Conservation (phyloP, 2,888 invertebrate species). For the Cryptocheilus praepositus region DNA sequence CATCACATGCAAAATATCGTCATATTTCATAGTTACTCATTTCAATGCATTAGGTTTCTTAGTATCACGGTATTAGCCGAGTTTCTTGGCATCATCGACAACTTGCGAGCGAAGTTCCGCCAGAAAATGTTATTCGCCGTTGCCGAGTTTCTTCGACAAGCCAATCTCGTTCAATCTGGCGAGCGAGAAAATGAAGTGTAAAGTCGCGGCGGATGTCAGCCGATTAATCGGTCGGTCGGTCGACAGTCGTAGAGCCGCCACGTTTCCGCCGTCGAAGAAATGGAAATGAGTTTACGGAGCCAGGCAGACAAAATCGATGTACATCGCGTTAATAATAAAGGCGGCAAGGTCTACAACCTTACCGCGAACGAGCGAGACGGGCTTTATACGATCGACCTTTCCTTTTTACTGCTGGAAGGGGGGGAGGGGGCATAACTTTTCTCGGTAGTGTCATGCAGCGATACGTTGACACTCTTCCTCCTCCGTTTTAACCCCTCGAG, state of each 20-base stretch:
- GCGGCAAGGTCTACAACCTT: slow-evolving; percentile 66
- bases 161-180: too few species aligned
- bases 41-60: too few species aligned
- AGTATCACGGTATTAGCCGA: too few species aligned
- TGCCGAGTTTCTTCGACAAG: too few species aligned
- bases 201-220: background rate
- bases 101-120: background rate
- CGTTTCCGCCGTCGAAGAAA: slow-evolving; percentile 32
- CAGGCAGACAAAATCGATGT: slow-evolving; percentile 66
- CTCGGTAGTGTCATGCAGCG: too few species aligned
- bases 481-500: too few species aligned
- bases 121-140: background rate
- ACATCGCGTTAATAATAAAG: slow-evolving; percentile 64
- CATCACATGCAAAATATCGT: too few species aligned
- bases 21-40: too few species aligned
- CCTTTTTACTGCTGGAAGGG: background rate
- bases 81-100: too few species aligned
- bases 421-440: slow-evolving; percentile 1
- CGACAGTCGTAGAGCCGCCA: background rate
- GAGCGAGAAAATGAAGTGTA: background rate
- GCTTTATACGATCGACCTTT: slow-evolving; percentile 32
- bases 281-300: slow-evolving; percentile 60
- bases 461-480: too few species aligned
- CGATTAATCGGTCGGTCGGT: background rate
- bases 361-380: slow-evolving; percentile 34